Base-by-base conservation (phyloP, 1,140 invertebrate species). In the Helicoverpa armigera region DNA sequence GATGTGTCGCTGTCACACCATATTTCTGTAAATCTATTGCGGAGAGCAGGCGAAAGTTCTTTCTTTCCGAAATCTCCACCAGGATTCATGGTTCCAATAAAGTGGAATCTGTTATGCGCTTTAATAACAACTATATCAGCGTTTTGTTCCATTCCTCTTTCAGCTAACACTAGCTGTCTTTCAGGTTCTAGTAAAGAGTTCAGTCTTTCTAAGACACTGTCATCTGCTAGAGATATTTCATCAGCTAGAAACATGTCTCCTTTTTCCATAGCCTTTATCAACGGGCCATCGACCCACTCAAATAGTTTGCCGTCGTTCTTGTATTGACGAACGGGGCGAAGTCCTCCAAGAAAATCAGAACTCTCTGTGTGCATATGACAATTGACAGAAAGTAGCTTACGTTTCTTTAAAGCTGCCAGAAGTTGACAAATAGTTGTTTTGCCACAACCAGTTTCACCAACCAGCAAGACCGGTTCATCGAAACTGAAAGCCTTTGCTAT, bases 51-150 rank as follows among this genome's bases (percentile, higher is more conserved):
- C 0, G 99, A 99, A 11, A 99, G 95, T 96, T 99, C 99, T 95
- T 99, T 99, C 91, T 99, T 99, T 0, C 99, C 99, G 95, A 98
- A 99, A 96, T 99, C 99, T 11, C 99, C 99, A 16, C 99, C 99
- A 23, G 99, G 99, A 96, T 99, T 99, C 99, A 99, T 99, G 0
- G 99, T 99, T 9, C 98, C 98, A 76, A 99, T 96, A 87, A 99
- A 98, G 82, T 98, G 96, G 91, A 99, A 99, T 12, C 96, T 96
- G 13, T 96, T 87, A 81, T 97, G 88, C 0, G 99, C 99, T 48
- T 95, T 95, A 51, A 98, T 96, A 0, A 94, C 90, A 2, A 97
- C 92, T 82, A 96, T 95, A 86, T 96, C 96, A 1, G 95, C 94
- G 83, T 93, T 94, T 50, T 97, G 95, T 29, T 95, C 93, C 80